phyloP scores from a whole-genome alignment of 1,140 invertebrate genomes.

The Orius insidiosus region DNA sequence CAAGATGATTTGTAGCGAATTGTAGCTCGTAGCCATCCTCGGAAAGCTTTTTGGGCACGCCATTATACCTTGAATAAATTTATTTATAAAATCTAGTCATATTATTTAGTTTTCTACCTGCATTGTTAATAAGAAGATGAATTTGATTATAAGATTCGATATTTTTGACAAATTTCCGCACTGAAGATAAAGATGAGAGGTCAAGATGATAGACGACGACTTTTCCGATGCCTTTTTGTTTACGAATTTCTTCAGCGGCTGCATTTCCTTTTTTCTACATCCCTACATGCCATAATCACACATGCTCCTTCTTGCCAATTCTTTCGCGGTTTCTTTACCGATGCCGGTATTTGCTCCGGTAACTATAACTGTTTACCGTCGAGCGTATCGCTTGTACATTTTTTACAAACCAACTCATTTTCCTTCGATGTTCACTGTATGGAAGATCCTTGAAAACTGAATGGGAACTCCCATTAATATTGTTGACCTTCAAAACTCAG shows the following conservation, averaged over 20 bases:
- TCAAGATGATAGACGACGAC: conserved; percentile 41
- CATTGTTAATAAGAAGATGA: conserved; percentile 24
- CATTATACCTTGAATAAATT: conserved; percentile 18
- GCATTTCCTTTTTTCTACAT: conserved; percentile 24
- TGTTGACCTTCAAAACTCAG: too few relatives aligned
- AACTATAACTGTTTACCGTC: conserved; percentile 56
- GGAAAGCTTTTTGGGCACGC: conserved; percentile 24
- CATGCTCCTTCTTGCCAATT: conserved; percentile 42
- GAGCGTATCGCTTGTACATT: conserved; percentile 37
- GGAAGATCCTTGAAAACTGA: too few relatives aligned
- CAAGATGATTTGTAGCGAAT: conserved; percentile 59
- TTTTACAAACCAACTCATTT: conserved; percentile 20
- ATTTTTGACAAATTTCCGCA: conserved; percentile 18
- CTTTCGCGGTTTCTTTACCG: conserved; percentile 66
- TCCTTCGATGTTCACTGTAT: too few relatives aligned
- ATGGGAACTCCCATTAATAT: too few relatives aligned
- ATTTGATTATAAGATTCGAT: conserved; percentile 18
- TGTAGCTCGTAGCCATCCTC: conserved; percentile 71
- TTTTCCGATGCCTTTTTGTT: not conserved
- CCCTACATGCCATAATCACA: conserved; percentile 29
- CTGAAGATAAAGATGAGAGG: conserved; percentile 40
- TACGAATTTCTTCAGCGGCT: conserved; percentile 24
- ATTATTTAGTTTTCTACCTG: conserved; percentile 9
- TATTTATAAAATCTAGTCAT: not conserved
- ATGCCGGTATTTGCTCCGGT: conserved; percentile 86